Evolutionary conservation across 2,797 vertebrate genomes (phyloP), one percentile per base, ranked within the genome.

Genomic region (Manis pentadactyla): DNA sequence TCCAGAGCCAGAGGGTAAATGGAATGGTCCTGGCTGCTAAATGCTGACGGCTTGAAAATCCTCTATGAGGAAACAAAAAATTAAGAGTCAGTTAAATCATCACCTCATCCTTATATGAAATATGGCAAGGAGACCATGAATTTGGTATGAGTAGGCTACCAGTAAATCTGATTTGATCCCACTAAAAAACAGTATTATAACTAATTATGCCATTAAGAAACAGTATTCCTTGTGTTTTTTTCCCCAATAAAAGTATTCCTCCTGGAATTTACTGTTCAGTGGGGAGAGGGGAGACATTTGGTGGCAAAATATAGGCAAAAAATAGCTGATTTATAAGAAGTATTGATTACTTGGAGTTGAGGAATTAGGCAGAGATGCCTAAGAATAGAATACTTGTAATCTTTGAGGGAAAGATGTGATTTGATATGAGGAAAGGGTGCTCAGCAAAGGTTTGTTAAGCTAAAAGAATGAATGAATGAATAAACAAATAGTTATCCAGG

Each of bases 21-120:
- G n/a, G 57, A n/a, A 5, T n/a, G 34, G 85, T 95, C 25, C 61
- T 15, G 1, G 31, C 71, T 97, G 21, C 34, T 61, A 97, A 12
- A 10, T 73, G 34, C 49, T 74, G 88, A 98, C 79, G 51, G 37
- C 39, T 69, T 94, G 46, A 87, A 96, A 97, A 92, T 74, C 4
- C 9, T 86, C 68, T 31, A 46, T 8, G 66, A 92, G 13, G n/a
- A 61, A 84, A 25, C 49, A 79, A 95, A 79, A 55, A 75, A 87
- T 29, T 27, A 78, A 75, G 42, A 94, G 31, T 90, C 63, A 86
- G 75, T 87, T 74, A 86, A 94, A 93, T 89, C 55, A 92, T 71
- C 74, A 92, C 29, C 51, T 78, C 34, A 21, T 64, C 49, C 75
- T 88, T 78, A 66, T 69, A 91, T 59, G 31, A 92, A 93, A 88